These are phyloP conservation scores for Scolopax bukidnonensis DNA, from an alignment of 2,797 vertebrate species.

Conservation along the genomic window DNA sequence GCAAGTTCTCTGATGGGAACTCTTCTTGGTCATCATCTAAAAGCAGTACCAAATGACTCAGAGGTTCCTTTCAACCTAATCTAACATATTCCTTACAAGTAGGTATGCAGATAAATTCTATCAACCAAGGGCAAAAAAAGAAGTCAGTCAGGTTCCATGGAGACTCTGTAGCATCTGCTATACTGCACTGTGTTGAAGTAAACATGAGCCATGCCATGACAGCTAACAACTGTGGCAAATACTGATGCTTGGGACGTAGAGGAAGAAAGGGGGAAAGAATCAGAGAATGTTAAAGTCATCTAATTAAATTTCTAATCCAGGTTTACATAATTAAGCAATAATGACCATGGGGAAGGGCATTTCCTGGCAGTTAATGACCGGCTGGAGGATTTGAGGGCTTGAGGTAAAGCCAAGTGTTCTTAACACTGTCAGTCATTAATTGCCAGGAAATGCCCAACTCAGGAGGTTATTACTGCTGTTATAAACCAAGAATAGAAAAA, in stretches of 20 bases:
- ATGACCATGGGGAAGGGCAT: slow-evolving; percentile 58
- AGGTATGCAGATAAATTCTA: background rate
- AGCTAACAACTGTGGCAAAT: background rate
- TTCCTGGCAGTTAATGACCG: slow-evolving; percentile 68
- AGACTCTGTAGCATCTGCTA: background rate
- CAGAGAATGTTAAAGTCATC: slow-evolving; percentile 37
- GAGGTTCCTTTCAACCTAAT: background rate
- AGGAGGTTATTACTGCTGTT: slow-evolving; percentile 71
- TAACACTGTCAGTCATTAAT: slow-evolving; percentile 73
- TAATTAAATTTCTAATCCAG: slow-evolving; percentile 72
- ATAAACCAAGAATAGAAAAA: slow-evolving; percentile 74
- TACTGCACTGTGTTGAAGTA: background rate
- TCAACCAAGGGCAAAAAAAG: background rate
- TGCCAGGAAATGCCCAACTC: slow-evolving; percentile 71
- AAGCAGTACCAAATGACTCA: background rate
- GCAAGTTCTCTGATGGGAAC: background rate
- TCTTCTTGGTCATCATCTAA: background rate
- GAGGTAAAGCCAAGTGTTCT: slow-evolving; percentile 71
- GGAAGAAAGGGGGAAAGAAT: background rate
- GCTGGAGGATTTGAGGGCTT: slow-evolving; percentile 66
- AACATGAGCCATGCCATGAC: background rate
- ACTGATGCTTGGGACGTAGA: background rate
- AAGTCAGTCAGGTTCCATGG: background rate
- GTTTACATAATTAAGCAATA: slow-evolving; percentile 72
- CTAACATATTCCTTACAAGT: background rate